Conservation (phyloP, 2,888 invertebrate species). For the Parascotia fuliginaria region DNA sequence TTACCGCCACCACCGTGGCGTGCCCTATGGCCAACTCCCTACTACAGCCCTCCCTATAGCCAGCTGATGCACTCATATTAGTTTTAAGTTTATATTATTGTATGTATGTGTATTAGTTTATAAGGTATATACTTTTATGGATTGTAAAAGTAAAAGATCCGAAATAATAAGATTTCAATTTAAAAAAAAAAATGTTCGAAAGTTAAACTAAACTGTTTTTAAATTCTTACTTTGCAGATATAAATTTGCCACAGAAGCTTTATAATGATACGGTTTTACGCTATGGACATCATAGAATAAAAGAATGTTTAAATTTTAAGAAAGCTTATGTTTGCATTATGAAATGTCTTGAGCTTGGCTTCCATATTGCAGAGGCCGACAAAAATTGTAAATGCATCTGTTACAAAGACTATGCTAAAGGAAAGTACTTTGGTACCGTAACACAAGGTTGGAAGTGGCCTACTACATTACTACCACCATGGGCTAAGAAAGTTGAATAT, state of each 20-base stretch:
- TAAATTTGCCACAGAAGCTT: conserved; percentile 7
- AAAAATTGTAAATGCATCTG: conserved; percentile 66
- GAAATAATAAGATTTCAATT: too few relatives aligned
- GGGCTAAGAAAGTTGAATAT: conserved; percentile 42
- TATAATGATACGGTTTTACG: conserved; percentile 49
- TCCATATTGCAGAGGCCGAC: conserved; percentile 62
- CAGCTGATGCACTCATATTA: too few relatives aligned
- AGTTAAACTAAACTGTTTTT: neutral
- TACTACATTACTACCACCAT: conserved; percentile 58
- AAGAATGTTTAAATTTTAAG: conserved; percentile 56
- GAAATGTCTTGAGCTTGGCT: conserved; percentile 61
- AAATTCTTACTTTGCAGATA: conserved; percentile 1
- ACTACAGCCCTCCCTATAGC: too few relatives aligned
- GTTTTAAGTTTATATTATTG: too few relatives aligned
- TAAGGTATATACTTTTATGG: too few relatives aligned
- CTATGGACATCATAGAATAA: conserved; percentile 67
- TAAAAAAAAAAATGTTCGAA: too few relatives aligned
- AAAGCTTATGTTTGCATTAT: conserved; percentile 63
- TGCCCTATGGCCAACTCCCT: too few relatives aligned
- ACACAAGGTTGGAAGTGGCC: conserved; percentile 58
- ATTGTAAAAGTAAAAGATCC: too few relatives aligned
- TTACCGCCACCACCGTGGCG: too few relatives aligned
- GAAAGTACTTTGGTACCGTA: conserved; percentile 31
- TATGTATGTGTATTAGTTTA: too few relatives aligned
- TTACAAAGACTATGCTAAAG: conserved; percentile 50